Evolutionary conservation across 2,888 invertebrate species (phyloP).

Genomic region (Globia sparganii): DNA sequence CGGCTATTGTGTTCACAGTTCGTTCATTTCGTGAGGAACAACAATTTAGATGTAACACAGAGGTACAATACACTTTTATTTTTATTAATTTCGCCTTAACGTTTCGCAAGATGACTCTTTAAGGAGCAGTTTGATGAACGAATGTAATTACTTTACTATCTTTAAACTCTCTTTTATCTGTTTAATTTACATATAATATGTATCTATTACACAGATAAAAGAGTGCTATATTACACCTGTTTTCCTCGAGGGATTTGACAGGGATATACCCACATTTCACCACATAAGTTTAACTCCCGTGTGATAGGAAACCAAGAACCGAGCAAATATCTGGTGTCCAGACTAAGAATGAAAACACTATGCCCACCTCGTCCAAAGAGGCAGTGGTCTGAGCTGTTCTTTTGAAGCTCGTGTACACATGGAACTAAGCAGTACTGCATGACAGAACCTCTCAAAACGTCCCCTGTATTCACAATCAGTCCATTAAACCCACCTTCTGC

Average conservation of each 20-base stretch:
- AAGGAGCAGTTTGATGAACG: conserved; percentile 25
- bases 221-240: neutral
- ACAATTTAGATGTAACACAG: conserved; percentile 48
- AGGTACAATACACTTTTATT: conserved; percentile 39
- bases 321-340: neutral
- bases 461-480: neutral
- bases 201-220: no score
- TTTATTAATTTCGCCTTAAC: conserved; percentile 29
- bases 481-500: neutral
- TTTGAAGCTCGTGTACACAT: neutral
- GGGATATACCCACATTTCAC: neutral
- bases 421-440: neutral
- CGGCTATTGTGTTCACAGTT: conserved; percentile 50
- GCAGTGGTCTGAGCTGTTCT: neutral
- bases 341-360: neutral
- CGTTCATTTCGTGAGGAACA: conserved; percentile 42
- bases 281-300: neutral
- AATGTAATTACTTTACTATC: neutral
- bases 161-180: no score
- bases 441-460: neutral
- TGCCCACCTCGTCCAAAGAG: neutral
- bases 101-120: conserved; percentile 38
- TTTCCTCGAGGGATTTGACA: neutral
- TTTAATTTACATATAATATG: neutral
- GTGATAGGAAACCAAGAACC: neutral